These are phyloP conservation scores for Tetramorium parvispinum DNA, from an alignment of 1,140 invertebrate species.

Conservation along the genomic window DNA sequence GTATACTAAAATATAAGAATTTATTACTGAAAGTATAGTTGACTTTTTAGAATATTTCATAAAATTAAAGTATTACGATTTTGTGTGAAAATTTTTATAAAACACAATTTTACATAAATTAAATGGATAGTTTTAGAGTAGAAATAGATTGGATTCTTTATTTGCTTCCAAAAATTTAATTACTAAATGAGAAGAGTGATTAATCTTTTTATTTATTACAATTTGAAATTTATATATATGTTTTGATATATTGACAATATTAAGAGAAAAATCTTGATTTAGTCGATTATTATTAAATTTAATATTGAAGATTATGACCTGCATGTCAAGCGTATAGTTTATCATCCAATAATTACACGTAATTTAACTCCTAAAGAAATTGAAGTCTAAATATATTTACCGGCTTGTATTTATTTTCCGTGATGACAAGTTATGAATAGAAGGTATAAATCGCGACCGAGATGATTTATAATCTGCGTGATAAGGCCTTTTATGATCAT, in stretches of 20 bases:
- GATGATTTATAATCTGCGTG: constrained; percentile 32
- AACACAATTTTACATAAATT: too few species aligned
- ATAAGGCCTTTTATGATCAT: constrained; percentile 4
- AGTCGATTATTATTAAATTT: background rate
- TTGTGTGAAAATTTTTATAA: too few species aligned
- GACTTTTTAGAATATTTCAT: too few species aligned
- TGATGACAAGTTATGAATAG: background rate
- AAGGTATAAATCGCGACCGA: background rate
- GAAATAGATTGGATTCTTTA: background rate
- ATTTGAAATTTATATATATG: background rate
- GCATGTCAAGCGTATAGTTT: background rate
- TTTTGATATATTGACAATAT: background rate
- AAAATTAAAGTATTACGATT: too few species aligned
- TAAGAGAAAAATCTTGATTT: background rate
- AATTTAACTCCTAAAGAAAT: background rate
- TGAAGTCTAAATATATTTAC: constrained; percentile 20
- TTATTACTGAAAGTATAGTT: too few species aligned
- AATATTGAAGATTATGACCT: background rate
- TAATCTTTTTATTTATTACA: background rate
- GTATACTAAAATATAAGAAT: too few species aligned
- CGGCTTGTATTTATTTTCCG: background rate
- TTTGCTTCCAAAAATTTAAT: background rate
- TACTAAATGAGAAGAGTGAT: background rate
- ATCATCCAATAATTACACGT: background rate
- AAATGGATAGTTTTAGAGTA: background rate